Percentiles rank a stretch among this genome's conserved stretches.
These are phyloP conservation scores for Bombus confusus DNA, from an alignment of 1,140 invertebrate genomes.

Conservation along the genomic window DNA sequence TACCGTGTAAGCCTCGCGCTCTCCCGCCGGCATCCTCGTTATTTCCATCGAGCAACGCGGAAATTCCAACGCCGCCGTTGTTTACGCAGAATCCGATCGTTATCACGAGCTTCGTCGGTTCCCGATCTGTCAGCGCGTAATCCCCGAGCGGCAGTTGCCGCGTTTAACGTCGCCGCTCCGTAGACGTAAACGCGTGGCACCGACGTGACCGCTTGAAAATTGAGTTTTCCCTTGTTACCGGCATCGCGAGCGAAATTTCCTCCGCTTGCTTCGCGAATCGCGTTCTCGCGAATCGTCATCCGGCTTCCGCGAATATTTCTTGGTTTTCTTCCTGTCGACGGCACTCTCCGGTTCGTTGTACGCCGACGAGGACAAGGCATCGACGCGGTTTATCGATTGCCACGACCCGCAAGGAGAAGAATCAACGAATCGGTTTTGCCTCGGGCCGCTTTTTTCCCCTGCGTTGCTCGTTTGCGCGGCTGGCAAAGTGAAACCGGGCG, in stretches of 20 bases:
- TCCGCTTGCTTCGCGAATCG: fast-evolving
- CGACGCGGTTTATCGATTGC: background rate
- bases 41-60: background rate
- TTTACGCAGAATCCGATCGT: conserved; percentile 3
- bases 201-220: background rate
- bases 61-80: conserved; percentile 20
- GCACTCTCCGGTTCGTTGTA: background rate
- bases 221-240: background rate
- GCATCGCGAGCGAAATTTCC: background rate
- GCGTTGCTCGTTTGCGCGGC: conserved; percentile 6
- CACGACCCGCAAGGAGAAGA: background rate
- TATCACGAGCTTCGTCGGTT: background rate
- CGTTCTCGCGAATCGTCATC: background rate
- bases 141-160: background rate
- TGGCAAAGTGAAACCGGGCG: background rate
- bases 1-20: background rate
- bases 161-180: background rate
- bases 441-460: background rate
- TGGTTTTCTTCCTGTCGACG: background rate
- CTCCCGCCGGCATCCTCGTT: background rate
- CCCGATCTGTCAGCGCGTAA: background rate
- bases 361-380: too few species aligned
- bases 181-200: background rate
- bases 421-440: conserved; percentile 4
- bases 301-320: background rate